Base-by-base conservation (phyloP, 2,113 vertebrate genomes). In the Hemicordylus capensis region DNA sequence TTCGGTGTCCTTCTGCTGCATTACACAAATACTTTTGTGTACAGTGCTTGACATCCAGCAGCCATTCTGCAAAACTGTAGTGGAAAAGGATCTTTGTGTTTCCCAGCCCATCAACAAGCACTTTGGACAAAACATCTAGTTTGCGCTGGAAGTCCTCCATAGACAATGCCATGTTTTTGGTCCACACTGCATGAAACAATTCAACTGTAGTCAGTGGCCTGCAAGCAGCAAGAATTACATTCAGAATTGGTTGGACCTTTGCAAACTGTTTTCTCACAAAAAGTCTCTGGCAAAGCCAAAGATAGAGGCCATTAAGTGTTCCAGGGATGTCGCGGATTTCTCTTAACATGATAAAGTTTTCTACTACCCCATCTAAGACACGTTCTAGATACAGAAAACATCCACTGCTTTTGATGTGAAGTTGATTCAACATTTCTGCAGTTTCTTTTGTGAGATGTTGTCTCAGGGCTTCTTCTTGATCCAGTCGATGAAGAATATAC, bases 201-300 rank as follows among this genome's bases (percentile, higher is more conserved):
- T 99, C 98, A 0, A 96, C 98, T 72, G 97, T 96, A 3, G 98
- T 98, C 75, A 99, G 95, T 0, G 99, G 98, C 89, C 98, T 96
- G 91, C 98, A 98, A 64, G 98, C 97, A 22, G 98, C 98, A 58
- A 99, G 97, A 91, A 99, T 98, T 12, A 99, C 98, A 22, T 99
- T 99, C 31, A 99, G 94, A 92, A 99, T 98, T 19, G 99, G 98
- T 89, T 99, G 99, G 83, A 99, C 97, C 94, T 99, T 99, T 87
- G 98, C 98, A 95, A 99, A 99, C 88, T 99, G 99, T 96, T 99
- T 99, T 84, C 99, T 97, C 88, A 99, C 98, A 94, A 99, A 99
- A 81, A 99, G 98, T 91, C 99, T 97, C 91, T 99, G 99, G 92
- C 99, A 99, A n/a, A 99, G 98, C 99, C 99, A 99, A 89, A 99